A percentile compares a stretch with the other conserved stretches of the same genome.
Evolutionary conservation across 1,140 invertebrate species (phyloP).

Genomic region (Aphaenogaster ashmeadi): DNA sequence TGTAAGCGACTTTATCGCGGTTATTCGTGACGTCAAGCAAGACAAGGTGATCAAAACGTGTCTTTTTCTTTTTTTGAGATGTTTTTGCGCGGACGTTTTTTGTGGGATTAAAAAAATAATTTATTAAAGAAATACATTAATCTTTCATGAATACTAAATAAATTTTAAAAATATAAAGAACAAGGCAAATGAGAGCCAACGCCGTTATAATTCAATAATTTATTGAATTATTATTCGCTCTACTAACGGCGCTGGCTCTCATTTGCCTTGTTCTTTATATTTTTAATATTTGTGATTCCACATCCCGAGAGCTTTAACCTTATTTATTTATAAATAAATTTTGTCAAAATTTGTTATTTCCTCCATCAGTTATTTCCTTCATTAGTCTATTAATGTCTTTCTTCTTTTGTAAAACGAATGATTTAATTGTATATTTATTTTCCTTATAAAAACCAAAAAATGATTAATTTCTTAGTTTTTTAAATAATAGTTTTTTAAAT

Average conservation of each 20-base stretch:
- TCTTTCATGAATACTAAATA: background rate
- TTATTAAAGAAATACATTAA: conserved; percentile 1
- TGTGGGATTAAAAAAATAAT: background rate
- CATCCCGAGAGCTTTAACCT: no score
- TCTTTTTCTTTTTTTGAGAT: background rate
- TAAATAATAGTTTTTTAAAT: background rate
- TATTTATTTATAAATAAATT: no score
- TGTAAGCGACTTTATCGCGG: background rate
- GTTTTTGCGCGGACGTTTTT: background rate
- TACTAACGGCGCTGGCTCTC: no score
- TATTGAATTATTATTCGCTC: no score
- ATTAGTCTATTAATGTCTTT: background rate
- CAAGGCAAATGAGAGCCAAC: no score
- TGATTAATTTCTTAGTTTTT: background rate
- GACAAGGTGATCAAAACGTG: background rate
- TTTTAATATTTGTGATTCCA: no score
- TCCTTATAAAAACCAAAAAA: background rate
- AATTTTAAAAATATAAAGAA: background rate
- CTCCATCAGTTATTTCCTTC: background rate
- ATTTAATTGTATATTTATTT: background rate
- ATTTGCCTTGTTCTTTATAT: no score
- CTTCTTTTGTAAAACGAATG: background rate
- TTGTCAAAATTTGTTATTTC: no score
- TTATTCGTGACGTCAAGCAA: background rate
- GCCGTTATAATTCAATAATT: no score